Evolutionary conservation across 2,888 invertebrate species (phyloP).

Genomic region (Clistopyga incitator): DNA sequence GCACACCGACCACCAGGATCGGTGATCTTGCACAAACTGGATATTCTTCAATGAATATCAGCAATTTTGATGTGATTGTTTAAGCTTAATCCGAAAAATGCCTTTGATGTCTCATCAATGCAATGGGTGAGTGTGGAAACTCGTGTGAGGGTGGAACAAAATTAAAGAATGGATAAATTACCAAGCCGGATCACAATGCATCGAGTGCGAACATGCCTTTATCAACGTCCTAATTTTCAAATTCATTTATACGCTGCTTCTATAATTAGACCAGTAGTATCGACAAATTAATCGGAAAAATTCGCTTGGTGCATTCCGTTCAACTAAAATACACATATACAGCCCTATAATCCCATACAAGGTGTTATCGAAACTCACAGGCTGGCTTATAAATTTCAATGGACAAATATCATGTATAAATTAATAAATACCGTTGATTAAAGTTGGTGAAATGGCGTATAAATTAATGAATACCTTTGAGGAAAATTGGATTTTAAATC

Average conservation of each 20-base stretch:
- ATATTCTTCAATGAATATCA: too few relatives aligned
- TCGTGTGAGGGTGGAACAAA: conserved; percentile 7
- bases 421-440: too few relatives aligned
- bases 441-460: not conserved
- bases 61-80: too few relatives aligned
- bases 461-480: too few relatives aligned
- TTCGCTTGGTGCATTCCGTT: conserved; percentile 32
- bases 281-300: conserved; percentile 38
- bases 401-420: not conserved
- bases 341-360: conserved; percentile 19
- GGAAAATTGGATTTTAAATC: too few relatives aligned
- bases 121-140: conserved; percentile 4
- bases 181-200: conserved; percentile 29
- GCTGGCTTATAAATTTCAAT: conserved; percentile 28
- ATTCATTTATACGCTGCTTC: conserved; percentile 46
- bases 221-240: conserved; percentile 47
- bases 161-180: conserved; percentile 56
- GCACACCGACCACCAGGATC: too few relatives aligned
- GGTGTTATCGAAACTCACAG: conserved; percentile 24
- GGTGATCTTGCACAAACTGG: too few relatives aligned
- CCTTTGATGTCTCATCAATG: conserved; percentile 4
- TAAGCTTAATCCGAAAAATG: not conserved
- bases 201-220: conserved; percentile 29
- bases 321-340: conserved; percentile 25
- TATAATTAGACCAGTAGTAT: conserved; percentile 34